Conservation (phyloP, 2,888 invertebrate species). For the Xanthia icteritia region DNA sequence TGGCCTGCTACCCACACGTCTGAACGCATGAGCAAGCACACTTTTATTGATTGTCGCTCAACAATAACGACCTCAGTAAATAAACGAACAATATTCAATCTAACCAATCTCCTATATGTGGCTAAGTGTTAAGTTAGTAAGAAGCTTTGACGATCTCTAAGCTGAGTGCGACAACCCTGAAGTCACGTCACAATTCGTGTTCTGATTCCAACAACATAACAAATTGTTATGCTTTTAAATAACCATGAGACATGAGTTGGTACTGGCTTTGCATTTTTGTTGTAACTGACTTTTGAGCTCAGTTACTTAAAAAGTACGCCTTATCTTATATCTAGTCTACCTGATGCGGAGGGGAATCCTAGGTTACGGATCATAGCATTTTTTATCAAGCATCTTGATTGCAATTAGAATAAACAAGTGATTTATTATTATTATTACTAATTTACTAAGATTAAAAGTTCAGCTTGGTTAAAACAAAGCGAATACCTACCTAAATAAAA, state of each 20-base stretch:
- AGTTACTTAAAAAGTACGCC: too few species aligned
- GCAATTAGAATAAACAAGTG: not conserved
- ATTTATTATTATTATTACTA: not conserved
- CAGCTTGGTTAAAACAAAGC: conserved; percentile 6
- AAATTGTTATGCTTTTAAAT: not conserved
- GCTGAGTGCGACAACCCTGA: not conserved
- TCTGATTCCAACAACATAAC: not conserved
- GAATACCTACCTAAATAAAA: conserved; percentile 7
- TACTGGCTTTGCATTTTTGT: not conserved
- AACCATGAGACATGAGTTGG: not conserved
- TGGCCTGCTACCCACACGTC: conserved; percentile 51
- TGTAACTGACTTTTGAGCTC: not conserved
- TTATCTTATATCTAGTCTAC: not conserved
- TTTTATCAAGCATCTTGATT: not conserved
- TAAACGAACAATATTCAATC: conserved; percentile 17
- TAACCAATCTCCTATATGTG: not conserved
- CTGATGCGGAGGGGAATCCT: too few species aligned
- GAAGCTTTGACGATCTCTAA: conserved; percentile 3
- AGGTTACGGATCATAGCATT: not conserved
- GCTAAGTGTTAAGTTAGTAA: too few species aligned
- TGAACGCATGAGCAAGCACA: conserved; percentile 39
- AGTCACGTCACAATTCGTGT: not conserved
- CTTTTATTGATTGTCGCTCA: conserved; percentile 37
- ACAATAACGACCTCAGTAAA: conserved; percentile 16
- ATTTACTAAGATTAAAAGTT: not conserved